phyloP scores from a whole-genome alignment of 2,113 vertebrate genomes.

The Anser cygnoides region DNA sequence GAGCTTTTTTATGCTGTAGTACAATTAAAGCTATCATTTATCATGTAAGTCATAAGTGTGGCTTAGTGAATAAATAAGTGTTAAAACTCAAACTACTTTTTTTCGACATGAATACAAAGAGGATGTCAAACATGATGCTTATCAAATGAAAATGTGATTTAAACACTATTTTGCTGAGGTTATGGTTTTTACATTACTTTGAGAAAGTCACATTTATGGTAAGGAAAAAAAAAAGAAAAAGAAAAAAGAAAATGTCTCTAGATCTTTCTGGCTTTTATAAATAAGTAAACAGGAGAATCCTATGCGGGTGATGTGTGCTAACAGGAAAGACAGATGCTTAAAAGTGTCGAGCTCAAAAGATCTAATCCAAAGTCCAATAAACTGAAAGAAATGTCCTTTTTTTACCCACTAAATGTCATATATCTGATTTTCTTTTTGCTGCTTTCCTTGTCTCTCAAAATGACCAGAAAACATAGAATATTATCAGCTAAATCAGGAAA shows the following conservation, averaged over 20 bases:
- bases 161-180: neutral
- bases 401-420: neutral
- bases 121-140: neutral
- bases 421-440: neutral
- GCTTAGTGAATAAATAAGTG: neutral
- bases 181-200: neutral
- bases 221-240: neutral
- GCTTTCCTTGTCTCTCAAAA: neutral
- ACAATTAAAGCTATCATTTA: neutral
- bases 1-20: neutral
- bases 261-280: neutral
- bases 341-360: neutral
- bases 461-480: neutral
- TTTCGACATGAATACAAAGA: neutral
- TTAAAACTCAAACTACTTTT: neutral
- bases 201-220: neutral
- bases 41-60: neutral
- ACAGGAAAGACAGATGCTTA: neutral
- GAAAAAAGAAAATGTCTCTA: neutral
- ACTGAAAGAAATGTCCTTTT: neutral
- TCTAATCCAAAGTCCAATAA: neutral
- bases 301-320: neutral
- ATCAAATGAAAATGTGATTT: neutral
- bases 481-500: neutral
- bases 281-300: neutral